phyloP scores from a whole-genome alignment of 2,113 vertebrate genomes.

The Nesogale talazaci region DNA sequence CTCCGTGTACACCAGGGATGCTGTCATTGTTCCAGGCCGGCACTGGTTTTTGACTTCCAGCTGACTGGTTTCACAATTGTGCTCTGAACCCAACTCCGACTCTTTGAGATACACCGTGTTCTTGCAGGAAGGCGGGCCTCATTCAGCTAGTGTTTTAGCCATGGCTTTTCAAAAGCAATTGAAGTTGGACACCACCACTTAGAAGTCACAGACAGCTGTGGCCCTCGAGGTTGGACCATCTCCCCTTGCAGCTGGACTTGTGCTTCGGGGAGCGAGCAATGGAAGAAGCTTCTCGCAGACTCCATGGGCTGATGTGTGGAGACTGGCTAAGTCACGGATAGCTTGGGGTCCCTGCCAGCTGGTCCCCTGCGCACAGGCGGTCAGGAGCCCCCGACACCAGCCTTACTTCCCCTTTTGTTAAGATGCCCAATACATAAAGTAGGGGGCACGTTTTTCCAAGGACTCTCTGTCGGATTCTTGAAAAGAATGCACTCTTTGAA shows the following conservation, averaged over 20 bases:
- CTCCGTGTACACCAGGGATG: not conserved
- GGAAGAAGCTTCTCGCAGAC: rapidly evolving
- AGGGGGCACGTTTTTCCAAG: not conserved
- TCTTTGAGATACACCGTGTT: not conserved
- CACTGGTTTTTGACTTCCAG: not conserved
- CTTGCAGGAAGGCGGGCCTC: constrained; percentile 11
- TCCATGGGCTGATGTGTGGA: not conserved
- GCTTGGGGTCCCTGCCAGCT: rapidly evolving
- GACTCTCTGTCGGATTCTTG: not conserved
- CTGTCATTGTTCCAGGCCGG: not conserved
- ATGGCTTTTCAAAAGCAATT: not conserved
- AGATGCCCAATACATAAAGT: not conserved
- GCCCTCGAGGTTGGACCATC: rapidly evolving
- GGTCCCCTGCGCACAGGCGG: not conserved
- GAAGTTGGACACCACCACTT: not conserved
- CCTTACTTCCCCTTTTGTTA: too few species aligned
- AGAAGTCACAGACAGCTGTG: rapidly evolving
- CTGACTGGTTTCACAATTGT: not conserved
- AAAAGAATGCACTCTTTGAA: not conserved
- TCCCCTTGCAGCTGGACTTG: not conserved
- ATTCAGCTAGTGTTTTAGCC: not conserved
- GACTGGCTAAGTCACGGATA: rapidly evolving
- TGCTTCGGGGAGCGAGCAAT: not conserved
- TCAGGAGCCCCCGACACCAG: rapidly evolving
- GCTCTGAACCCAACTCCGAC: not conserved